Base-by-base conservation (phyloP, 2,888 invertebrate species). In the Eudasyphora cyanicolor region DNA sequence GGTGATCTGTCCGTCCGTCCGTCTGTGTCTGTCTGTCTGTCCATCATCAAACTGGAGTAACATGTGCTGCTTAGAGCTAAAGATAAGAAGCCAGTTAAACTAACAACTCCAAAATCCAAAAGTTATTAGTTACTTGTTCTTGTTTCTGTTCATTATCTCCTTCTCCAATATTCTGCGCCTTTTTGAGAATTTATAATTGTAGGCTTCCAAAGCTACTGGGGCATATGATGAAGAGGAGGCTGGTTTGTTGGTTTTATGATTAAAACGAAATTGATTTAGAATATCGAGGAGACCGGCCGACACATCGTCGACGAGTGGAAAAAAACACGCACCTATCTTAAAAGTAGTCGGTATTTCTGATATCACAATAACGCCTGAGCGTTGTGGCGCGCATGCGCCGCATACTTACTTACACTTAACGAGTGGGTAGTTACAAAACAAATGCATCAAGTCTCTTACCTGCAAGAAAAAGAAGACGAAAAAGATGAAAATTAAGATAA, bases 21-120 rank as follows among this genome's bases (percentile, higher is more conserved):
- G 57, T 38, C 75, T 21, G n/a, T 6, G 10, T 21, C 24, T 7
- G 17, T n/a, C 24, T 12, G 21, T 42, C 12, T 0, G 69, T 42
- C 73, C 24, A 21, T 10, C 10, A 12, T 75, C 69, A 62, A 76
- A 76, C 73, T 82, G 60, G 42, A 75, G 32, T 45, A 62, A 71
- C 71, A 71, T 79, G 75, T 76, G 42, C 54, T 35, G 45, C 35
- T 76, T 38, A 71, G 42, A 67, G 57, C 4, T 75, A 27, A 76
- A 24, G 57, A 10, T 75, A 27, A 76, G 32, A 7, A 64, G 60
- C 76, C n/a, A n/a, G n/a, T n/a, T 76, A 71, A 82, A 45, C 45
- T n/a, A 45, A 45, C 45, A 45, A 45, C n/a, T n/a, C n/a, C 45
- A 45, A 45, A 12, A 12, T 6, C 45, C n/a, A 45, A 45, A 24